These are phyloP conservation scores for Coreoperca whiteheadi DNA, from an alignment of 2,113 vertebrate genomes.

Conservation along the genomic window DNA sequence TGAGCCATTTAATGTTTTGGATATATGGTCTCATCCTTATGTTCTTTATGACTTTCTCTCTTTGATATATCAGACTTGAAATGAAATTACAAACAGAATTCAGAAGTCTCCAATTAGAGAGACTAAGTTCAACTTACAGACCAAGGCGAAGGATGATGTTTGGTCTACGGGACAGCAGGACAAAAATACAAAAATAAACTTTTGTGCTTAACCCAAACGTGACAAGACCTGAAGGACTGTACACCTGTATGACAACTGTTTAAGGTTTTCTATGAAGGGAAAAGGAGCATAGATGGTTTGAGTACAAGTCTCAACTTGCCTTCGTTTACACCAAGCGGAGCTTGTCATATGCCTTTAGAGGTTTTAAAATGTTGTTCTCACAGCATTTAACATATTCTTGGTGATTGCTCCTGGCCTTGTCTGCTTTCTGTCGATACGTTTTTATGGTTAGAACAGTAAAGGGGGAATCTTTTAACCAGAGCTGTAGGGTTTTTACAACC, in stretches of 20 bases:
- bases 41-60: background rate
- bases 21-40: background rate
- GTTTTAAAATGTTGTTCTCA: slow-evolving; percentile 2
- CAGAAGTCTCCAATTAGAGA: background rate
- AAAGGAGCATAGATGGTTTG: slow-evolving; percentile 17
- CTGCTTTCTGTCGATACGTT: background rate
- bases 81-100: slow-evolving; percentile 9
- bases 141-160: background rate
- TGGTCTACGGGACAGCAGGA: slow-evolving; percentile 5
- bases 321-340: slow-evolving; percentile 28
- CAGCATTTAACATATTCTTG: background rate
- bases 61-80: background rate
- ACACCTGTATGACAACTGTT: slow-evolving; percentile 1
- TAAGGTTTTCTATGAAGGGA: slow-evolving; percentile 1
- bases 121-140: background rate
- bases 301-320: slow-evolving; percentile 34
- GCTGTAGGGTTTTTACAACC: slow-evolving; percentile 66
- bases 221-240: background rate
- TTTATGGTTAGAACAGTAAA: slow-evolving; percentile 25
- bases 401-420: background rate
- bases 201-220: background rate
- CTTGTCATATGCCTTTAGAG: slow-evolving; percentile 1
- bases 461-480: slow-evolving; percentile 58
- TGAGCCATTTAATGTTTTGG: background rate
- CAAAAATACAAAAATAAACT: too few relatives aligned